Evolutionary conservation across 1,140 invertebrate species (phyloP), one percentile per base, ranked within the genome.

Genomic region (Oscheius sp.): DNA sequence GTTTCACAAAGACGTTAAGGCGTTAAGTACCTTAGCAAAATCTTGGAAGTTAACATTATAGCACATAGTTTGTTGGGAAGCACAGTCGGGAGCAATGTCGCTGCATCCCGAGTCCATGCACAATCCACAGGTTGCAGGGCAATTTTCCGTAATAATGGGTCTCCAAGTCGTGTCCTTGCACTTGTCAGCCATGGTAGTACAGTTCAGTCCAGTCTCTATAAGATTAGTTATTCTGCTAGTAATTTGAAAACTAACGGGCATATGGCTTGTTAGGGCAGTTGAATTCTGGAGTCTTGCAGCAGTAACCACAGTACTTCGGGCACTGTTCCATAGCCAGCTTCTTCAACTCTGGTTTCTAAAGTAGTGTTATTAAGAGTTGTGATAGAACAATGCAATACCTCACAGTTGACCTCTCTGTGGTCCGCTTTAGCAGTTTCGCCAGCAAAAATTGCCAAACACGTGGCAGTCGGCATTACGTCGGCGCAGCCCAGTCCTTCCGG

Each of bases 11-110:
- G n/a, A n/a, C n/a, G n/a, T n/a, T n/a, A n/a, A n/a, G n/a, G n/a
- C n/a, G n/a, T n/a, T 15, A 35, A 71, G 58, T 23, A 28, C 68
- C 1, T 31, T 35, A 32, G 36, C 64, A 26, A 0, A 42, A n/a
- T n/a, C n/a, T n/a, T n/a, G n/a, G n/a, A n/a, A n/a, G n/a, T n/a
- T n/a, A n/a, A n/a, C n/a, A n/a, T n/a, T n/a, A n/a, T n/a, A 38
- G 31, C 70, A 73, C 34, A 73, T 73, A 49, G 15, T 28, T 10
- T 31, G 32, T n/a, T 73, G 35, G 20, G 42, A 65, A 15, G 29
- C 70, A 36, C 70, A 73, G 49, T 73, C 62, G 42, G 62, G 45
- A 26, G 62, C 70, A 18, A 63, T 46, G 31, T 73, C 70, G 34
- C 64, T 49, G 23, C 70, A 73, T 64, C 70, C 70, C 28, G 61